Conservation (phyloP, 2,113 vertebrate genomes). For the Marmota monax region DNA sequence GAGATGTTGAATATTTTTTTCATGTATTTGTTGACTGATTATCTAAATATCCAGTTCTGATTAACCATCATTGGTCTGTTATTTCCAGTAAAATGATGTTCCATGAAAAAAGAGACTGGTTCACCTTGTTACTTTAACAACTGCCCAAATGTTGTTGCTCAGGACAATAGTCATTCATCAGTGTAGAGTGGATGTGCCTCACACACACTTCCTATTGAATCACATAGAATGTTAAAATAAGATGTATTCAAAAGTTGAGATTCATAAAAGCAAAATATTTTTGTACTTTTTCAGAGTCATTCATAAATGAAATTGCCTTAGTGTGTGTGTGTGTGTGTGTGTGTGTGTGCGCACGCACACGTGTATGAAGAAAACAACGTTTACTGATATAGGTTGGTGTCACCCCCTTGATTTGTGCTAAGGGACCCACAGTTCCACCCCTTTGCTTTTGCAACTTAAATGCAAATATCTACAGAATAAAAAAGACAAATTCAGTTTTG, state of each 20-base stretch:
- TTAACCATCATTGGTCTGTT: not conserved
- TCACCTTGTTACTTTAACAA: not conserved
- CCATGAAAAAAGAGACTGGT: not conserved
- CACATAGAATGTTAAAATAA: not conserved
- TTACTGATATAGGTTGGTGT: not conserved
- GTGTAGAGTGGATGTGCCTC: not conserved
- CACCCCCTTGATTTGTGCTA: not conserved
- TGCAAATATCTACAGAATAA: not conserved
- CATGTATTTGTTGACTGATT: no score
- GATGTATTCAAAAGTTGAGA: not conserved
- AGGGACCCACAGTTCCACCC: no score
- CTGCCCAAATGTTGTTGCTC: not conserved
- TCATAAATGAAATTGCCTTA: not conserved
- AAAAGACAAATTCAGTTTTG: not conserved
- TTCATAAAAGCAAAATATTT: not conserved
- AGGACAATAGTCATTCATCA: not conserved
- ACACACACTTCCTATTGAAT: not conserved
- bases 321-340: not conserved
- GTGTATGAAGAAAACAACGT: not conserved
- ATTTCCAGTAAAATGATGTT: not conserved
- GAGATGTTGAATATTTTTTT: no score
- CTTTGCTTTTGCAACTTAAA: not conserved
- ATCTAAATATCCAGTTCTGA: not conserved
- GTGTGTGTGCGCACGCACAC: no score
- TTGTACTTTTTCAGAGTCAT: not conserved